These are phyloP conservation scores for Luidia sarsii DNA, from an alignment of 53 echinoderm and acorn worm species.

Conservation along the genomic window DNA sequence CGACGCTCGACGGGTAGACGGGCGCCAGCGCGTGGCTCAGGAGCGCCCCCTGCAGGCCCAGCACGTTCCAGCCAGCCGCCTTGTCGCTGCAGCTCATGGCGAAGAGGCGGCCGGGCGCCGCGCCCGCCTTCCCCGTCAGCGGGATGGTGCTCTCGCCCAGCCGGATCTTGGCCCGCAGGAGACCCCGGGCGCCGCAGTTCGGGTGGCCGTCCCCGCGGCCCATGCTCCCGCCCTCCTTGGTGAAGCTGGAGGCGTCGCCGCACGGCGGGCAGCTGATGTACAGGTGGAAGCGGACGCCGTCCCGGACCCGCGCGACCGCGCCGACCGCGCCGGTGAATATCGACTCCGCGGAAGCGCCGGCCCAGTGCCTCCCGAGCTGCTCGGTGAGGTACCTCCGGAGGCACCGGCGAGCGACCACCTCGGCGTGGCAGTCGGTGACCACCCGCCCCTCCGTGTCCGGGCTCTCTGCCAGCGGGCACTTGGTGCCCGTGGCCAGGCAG, in stretches of 20 bases:
- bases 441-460: constrained; percentile 10
- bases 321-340: constrained; percentile 18
- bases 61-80: constrained; percentile 62
- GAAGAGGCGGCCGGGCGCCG: constrained; percentile 53
- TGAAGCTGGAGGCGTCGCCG: constrained; percentile 56
- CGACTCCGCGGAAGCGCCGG: constrained; percentile 12
- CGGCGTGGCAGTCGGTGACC: constrained; percentile 53
- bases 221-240: constrained; percentile 38
- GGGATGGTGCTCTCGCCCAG: constrained; percentile 62
- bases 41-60: constrained; percentile 57
- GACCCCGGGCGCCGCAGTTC: constrained; percentile 38
- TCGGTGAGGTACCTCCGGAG: constrained; percentile 41
- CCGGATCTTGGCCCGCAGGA: constrained; percentile 60
- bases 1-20: constrained; percentile 44
- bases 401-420: constrained; percentile 44
- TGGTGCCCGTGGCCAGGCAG: constrained; percentile 51
- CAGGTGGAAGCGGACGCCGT: constrained; percentile 33
- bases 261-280: constrained; percentile 60
- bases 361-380: constrained; percentile 16
- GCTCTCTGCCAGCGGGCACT: constrained; percentile 46
- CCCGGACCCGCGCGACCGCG: constrained; percentile 14
- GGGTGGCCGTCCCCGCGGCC: constrained; percentile 3
- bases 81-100: constrained; percentile 63
- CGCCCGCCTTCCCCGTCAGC: constrained; percentile 49
- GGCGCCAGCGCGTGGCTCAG: constrained; percentile 51